Conservation (phyloP, 2,888 invertebrate species). For the Matsumyia berberina region DNA sequence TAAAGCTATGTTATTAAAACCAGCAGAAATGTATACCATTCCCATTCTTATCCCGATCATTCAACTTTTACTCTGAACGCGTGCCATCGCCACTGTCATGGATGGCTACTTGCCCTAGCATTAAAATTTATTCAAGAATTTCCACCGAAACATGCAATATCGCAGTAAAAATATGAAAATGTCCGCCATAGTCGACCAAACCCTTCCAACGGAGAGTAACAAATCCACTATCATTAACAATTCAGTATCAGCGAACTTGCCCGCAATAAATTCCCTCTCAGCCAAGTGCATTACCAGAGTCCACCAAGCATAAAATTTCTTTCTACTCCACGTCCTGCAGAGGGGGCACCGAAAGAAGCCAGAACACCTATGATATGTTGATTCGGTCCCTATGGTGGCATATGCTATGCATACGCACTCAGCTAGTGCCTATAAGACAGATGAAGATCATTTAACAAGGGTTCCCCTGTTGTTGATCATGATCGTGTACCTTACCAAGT, state of each 20-base stretch:
- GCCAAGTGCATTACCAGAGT: constrained; percentile 57
- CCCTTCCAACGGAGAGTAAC: constrained; percentile 27
- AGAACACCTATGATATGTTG: constrained; percentile 47
- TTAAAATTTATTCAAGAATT: constrained; percentile 48
- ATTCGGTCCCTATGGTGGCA: constrained; percentile 50
- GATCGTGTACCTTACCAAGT: constrained; percentile 60
- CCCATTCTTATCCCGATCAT: constrained; percentile 47
- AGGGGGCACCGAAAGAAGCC: constrained; percentile 26
- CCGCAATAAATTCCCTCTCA: constrained; percentile 51
- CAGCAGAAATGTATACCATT: constrained; percentile 7
- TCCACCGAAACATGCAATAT: constrained; percentile 54
- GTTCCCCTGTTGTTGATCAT: constrained; percentile 39
- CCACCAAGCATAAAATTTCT: constrained; percentile 58
- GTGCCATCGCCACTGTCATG: constrained; percentile 69
- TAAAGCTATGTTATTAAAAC: not conserved
- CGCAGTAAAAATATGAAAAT: constrained; percentile 54
- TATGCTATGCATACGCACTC: constrained; percentile 42
- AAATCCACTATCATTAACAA: constrained; percentile 49
- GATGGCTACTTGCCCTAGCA: constrained; percentile 56
- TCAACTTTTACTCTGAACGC: constrained; percentile 63
- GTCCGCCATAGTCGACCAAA: not conserved
- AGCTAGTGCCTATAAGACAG: constrained; percentile 56
- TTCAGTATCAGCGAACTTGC: constrained; percentile 45
- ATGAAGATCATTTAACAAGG: constrained; percentile 72
- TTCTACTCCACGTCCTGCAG: constrained; percentile 30